Base-by-base conservation (phyloP, 1,140 invertebrate genomes). In the Pogonomyrmex californicus region DNA sequence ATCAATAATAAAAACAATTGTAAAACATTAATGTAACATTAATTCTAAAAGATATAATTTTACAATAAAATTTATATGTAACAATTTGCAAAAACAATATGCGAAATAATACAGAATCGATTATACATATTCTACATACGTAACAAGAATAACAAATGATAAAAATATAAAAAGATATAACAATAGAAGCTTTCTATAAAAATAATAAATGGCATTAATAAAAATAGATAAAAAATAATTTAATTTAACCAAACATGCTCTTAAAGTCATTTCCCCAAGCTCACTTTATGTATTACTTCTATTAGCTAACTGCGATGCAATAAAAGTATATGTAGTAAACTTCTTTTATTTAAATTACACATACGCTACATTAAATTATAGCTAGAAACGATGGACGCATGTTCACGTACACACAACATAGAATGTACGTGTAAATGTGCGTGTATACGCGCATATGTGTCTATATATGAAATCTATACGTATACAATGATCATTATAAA, bases 291-390 rank as follows among this genome's bases (percentile, higher is more conserved):
- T 9, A 36, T 30, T 41, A 14, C 23, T 41, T 1, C 17, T 17
- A 30, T 23, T 38, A 56, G 5, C 47, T 83, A 36, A 60, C 14
- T 58, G n/a, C 10, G 33, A 36, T 49, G 1, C 5, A 56, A 38
- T 82, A 47, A 36, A 36, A 38, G 14, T 62, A 30, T 71, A 75
- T n/a, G 23, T 71, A 78, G 66, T 77, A 87, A 91, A 91, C 87
- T 85, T 85, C 17, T 91, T 90, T 90, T 92, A 92, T 92, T 92
- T 91, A 91, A 90, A 88, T 92, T 89, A 91, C 89, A 73, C 62
- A 82, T 91, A 91, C 86, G 88, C 87, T 90, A 91, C 86, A 89
- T 88, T 90, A 91, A 91, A 91, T 91, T 91, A 73, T 87, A 87
- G 78, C 76, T 86, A 88, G 58, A 79, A 1, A 70, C 68, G 70